Evolutionary conservation across 1,140 invertebrate genomes (phyloP), one percentile per base, ranked within the genome.

Genomic region (Drosophila simulans): DNA sequence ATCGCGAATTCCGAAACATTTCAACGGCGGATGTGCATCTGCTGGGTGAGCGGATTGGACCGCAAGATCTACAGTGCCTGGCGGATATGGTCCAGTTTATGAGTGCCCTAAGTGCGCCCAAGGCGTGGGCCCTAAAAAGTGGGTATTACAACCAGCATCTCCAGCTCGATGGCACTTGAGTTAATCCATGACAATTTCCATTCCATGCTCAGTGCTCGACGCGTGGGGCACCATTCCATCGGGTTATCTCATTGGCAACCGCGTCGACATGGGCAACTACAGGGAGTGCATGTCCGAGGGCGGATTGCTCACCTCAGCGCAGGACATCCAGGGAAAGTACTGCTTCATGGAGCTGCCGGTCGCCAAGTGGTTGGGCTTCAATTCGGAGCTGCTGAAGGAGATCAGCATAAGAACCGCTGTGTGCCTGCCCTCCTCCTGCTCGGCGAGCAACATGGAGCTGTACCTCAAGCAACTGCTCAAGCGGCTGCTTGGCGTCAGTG

Each of bases 231-330:
- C 48, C 5, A 52, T 82, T 12, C 89, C 88, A 1, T 43, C 88
- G 1, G 89, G 88, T 0, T 39, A 66, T 4, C 15, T 91, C 1
- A 52, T 39, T n/a, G 83, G 83, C 8, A 81, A 83, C 20, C 34
- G 37, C 0, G 7, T 49, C n/a, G 89, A 91, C 63, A 37, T 91
- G 49, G 89, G 89, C 8, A 81, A 91, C 62, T 91, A 51, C 27
- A 83, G 85, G 15, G 49, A 91, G 60, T 91, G 89, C 46, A 5
- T 89, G 0, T 10, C 43, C 1, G 42, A 81, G 7, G 37, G 81
- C 3, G 53, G 74, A 2, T 5, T 17, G 10, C 8, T 42, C 22
- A 27, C 17, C 10, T 7, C 51, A 0, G 15, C 52, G 0, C 63
- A 63, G 0, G 12, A 11, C 7, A 42, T 88, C 17, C 45, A 52